Conservation (phyloP, 1,140 invertebrate genomes). For the Stenopsyche tienmushanensis region DNA sequence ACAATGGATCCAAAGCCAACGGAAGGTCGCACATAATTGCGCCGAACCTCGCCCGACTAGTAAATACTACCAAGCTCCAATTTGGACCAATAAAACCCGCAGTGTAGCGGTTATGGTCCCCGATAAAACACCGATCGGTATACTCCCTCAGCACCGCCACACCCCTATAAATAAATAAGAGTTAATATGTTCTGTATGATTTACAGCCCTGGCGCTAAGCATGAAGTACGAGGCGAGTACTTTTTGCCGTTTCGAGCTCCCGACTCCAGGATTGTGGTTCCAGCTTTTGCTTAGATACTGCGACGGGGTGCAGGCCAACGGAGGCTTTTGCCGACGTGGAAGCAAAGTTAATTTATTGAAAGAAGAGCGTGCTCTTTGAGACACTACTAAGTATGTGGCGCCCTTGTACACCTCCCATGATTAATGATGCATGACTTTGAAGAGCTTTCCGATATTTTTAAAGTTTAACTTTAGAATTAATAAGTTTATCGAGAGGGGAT, state of each 20-base stretch:
- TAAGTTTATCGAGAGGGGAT: neutral
- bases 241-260: slow-evolving; percentile 17
- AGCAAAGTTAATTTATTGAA: slow-evolving; percentile 27
- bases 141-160: slow-evolving; percentile 10
- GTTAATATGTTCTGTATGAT: slow-evolving; percentile 26
- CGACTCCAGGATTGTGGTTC: slow-evolving; percentile 11
- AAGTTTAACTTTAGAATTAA: neutral
- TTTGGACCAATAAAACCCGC: no score
- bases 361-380: slow-evolving; percentile 22
- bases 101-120: no score
- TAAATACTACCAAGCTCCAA: no score
- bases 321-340: slow-evolving; percentile 19
- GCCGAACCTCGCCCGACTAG: no score
- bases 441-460: slow-evolving; percentile 11
- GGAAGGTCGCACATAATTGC: no score
- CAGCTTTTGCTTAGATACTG: neutral
- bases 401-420: slow-evolving; percentile 10
- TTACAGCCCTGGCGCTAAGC: slow-evolving; percentile 12
- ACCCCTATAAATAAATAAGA: slow-evolving; percentile 26
- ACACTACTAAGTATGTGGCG: slow-evolving; percentile 10
- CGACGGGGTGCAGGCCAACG: neutral
- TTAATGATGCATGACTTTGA: slow-evolving; percentile 22
- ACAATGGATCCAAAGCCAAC: no score
- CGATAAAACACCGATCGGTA: slow-evolving; percentile 13
- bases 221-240: slow-evolving; percentile 17